A percentile compares a stretch with the other conserved stretches of the same genome.
These are phyloP conservation scores for Cirrhinus mrigala DNA, from an alignment of 2,797 vertebrate species.

Conservation along the genomic window DNA sequence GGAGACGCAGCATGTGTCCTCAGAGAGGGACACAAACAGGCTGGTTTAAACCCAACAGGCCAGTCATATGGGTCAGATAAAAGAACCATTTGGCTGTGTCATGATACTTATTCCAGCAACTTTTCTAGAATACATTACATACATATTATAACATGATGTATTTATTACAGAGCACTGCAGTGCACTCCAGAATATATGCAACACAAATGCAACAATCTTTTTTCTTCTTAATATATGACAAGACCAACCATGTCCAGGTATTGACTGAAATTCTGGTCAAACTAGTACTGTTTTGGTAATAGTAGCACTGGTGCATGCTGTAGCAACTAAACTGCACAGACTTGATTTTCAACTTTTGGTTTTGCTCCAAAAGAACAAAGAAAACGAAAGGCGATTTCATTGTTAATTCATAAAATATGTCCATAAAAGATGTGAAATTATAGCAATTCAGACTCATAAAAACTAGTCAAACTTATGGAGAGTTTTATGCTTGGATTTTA, in stretches of 20 bases:
- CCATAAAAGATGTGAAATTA: constrained; percentile 56
- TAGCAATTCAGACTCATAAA: constrained; percentile 59
- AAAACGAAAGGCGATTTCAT: constrained; percentile 36
- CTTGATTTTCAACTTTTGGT: constrained; percentile 9
- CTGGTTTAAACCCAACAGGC: constrained; percentile 65
- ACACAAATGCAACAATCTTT: background rate
- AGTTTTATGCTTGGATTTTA: constrained; percentile 48
- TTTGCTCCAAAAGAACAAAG: background rate
- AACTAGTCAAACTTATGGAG: constrained; percentile 32
- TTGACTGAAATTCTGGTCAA: background rate
- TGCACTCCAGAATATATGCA: background rate
- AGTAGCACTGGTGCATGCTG: background rate
- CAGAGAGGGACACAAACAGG: constrained; percentile 61
- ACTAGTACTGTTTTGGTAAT: background rate
- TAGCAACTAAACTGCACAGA: constrained; percentile 4
- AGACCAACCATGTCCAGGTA: background rate
- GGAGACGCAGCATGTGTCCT: constrained; percentile 48
- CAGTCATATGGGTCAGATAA: constrained; percentile 57
- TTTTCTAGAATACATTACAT: background rate
- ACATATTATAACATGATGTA: background rate
- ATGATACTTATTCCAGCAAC: background rate
- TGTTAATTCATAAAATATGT: constrained; percentile 58
- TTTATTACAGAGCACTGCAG: background rate
- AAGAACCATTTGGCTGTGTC: constrained; percentile 54
- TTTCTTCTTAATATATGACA: background rate